Percentiles rank a stretch among this genome's conserved stretches.
phyloP scores from a whole-genome alignment of 30 jellyfish, hydroid and myxozoan genomes.

The Phacellophora camtschatica region DNA sequence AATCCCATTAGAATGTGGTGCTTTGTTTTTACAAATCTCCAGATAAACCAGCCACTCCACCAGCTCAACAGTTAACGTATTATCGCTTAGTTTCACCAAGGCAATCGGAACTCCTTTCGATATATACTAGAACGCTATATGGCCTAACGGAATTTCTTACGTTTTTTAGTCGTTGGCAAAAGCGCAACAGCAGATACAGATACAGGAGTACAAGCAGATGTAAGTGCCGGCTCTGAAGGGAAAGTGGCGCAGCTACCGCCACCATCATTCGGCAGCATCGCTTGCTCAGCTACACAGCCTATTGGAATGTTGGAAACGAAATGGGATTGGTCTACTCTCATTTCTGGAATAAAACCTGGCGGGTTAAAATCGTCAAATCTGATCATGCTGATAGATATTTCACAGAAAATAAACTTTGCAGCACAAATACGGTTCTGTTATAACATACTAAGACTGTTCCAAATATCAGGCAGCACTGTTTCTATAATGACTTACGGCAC shows the following conservation, averaged over 20 bases:
- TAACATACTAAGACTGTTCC: slow-evolving; percentile 65
- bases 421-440: slow-evolving; percentile 68
- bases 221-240: slow-evolving; percentile 70
- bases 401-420: slow-evolving; percentile 71
- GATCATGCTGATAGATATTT: slow-evolving; percentile 68
- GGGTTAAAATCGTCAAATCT: slow-evolving; percentile 78
- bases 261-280: slow-evolving; percentile 71
- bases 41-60: too few relatives aligned
- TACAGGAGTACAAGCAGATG: slow-evolving; percentile 80
- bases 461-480: slow-evolving; percentile 61
- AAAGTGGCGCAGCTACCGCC: slow-evolving; percentile 88
- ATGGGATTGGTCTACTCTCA: slow-evolving; percentile 89
- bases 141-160: background rate
- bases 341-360: slow-evolving; percentile 70
- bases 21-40: too few relatives aligned
- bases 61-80: too few relatives aligned
- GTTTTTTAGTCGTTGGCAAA: slow-evolving; percentile 78
- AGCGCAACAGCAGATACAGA: slow-evolving; percentile 69
- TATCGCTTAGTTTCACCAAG: too few relatives aligned
- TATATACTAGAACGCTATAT: too few relatives aligned
- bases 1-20: too few relatives aligned
- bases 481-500: slow-evolving; percentile 75
- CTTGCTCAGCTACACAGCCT: slow-evolving; percentile 91
- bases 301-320: slow-evolving; percentile 68
- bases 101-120: too few relatives aligned